Evolutionary conservation across 2,113 vertebrate species (phyloP), one percentile per base, ranked within the genome.

Genomic region (Plestiodon gilberti): DNA sequence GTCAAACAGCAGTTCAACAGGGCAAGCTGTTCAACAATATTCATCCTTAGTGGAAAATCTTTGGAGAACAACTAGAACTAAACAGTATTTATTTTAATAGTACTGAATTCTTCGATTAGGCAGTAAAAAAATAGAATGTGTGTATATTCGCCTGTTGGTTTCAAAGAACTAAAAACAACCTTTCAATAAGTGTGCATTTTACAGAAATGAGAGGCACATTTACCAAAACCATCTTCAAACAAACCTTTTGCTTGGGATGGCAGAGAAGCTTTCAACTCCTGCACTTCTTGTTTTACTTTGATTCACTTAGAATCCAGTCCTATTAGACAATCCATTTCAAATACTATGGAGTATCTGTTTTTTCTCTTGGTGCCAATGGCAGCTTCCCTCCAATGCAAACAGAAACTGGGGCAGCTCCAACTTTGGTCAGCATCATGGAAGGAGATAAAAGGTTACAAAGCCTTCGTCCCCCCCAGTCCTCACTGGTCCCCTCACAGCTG

Each of bases 1-100:
- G 73, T 88, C 89, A 87, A 81, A 84, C 55, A 57, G 10, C 55
- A 88, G 81, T 78, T 88, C 67, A 95, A 78, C 77, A 91, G 83
- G 92, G 87, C 80, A 73, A 43, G 93, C 81, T 93, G 93, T 95
- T 95, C 96, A 91, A 92, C 95, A 95, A 93, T 93, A 92, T 87
- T 88, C 93, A 79, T 84, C 96, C 96, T 97, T 96, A 96, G 96
- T 96, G 95, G 97, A 96, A 80, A 94, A 96, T 96, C 94, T 96
- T 91, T 79, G 90, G 94, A 94, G 96, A 95, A 92, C 84, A 94
- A 88, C 91, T 93, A 90, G 88, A 89, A 92, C 73, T 74, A 85
- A 94, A 90, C 81, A 84, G 83, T 93, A 92, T 94, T 95, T 95
- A 95, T 96, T 92, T 95, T 95, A 92, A 91, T 92, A 93, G 95